Percentiles rank a stretch among this genome's conserved stretches.
Evolutionary conservation across 2,113 vertebrate genomes (phyloP).

Genomic region (Plotosus lineatus): DNA sequence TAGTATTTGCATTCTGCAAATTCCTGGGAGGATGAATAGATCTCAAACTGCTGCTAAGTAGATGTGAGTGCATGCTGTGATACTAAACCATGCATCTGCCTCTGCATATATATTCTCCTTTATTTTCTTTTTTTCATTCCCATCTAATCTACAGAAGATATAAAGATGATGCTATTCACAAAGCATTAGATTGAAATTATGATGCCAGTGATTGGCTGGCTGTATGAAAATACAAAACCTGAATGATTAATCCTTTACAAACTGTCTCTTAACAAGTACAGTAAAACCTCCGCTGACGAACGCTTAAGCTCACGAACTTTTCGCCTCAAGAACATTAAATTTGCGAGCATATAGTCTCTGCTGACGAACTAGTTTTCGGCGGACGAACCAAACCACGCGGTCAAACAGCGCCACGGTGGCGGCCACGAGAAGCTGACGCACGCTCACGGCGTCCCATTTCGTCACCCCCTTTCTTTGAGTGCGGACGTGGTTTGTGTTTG

Average conservation of each 20-base stretch:
- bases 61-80: not conserved
- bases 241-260: not conserved
- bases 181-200: conserved; percentile 35
- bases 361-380: too few species aligned
- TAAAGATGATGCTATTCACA: conserved; percentile 29
- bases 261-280: too few species aligned
- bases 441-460: too few species aligned
- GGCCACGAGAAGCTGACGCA: too few species aligned
- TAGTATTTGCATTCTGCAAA: conserved; percentile 7
- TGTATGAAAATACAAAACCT: not conserved
- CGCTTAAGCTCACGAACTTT: too few species aligned
- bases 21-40: not conserved
- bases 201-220: conserved; percentile 13
- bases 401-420: too few species aligned
- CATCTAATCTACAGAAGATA: conserved; percentile 25
- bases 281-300: too few species aligned
- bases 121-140: conserved; percentile 40
- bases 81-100: not conserved
- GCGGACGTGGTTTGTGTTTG: too few species aligned
- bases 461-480: too few species aligned
- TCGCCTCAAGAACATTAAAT: too few species aligned
- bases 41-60: not conserved
- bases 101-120: conserved; percentile 21
- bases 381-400: too few species aligned
- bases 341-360: too few species aligned